Conservation (phyloP, 2,888 invertebrate genomes). For the Tryphoninae sp. region DNA sequence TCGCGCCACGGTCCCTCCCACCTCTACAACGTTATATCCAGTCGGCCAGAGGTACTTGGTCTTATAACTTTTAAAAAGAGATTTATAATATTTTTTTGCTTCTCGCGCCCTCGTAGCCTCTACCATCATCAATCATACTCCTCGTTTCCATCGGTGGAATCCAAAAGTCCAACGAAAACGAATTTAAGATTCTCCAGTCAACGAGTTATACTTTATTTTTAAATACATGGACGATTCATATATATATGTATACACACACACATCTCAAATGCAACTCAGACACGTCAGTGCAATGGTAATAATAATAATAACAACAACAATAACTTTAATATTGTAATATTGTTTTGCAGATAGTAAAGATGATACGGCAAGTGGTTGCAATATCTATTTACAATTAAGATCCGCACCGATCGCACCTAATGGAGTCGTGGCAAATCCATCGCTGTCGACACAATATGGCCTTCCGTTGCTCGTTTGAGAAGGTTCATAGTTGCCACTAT, state of each 20-base stretch:
- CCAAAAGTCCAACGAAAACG: background rate
- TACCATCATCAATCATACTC: background rate
- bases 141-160: background rate
- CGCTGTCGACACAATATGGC: constrained; percentile 84
- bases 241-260: too few species aligned
- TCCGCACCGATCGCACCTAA: constrained; percentile 47
- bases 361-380: background rate
- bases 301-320: constrained; percentile 16
- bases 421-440: constrained; percentile 82
- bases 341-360: constrained; percentile 15
- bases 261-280: constrained; percentile 3
- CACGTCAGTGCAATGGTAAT: constrained; percentile 28
- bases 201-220: constrained; percentile 25
- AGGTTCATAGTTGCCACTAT: constrained; percentile 84
- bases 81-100: constrained; percentile 4
- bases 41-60: constrained; percentile 77
- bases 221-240: constrained; percentile 8
- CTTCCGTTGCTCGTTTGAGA: constrained; percentile 82
- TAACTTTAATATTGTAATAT: constrained; percentile 13
- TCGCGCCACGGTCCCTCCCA: constrained; percentile 55
- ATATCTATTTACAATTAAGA: background rate
- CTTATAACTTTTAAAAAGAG: constrained; percentile 72
- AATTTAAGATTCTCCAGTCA: background rate
- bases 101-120: background rate
- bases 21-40: constrained; percentile 75